Evolutionary conservation across 2,113 vertebrate species (phyloP).

Genomic region (Vombatus ursinus): DNA sequence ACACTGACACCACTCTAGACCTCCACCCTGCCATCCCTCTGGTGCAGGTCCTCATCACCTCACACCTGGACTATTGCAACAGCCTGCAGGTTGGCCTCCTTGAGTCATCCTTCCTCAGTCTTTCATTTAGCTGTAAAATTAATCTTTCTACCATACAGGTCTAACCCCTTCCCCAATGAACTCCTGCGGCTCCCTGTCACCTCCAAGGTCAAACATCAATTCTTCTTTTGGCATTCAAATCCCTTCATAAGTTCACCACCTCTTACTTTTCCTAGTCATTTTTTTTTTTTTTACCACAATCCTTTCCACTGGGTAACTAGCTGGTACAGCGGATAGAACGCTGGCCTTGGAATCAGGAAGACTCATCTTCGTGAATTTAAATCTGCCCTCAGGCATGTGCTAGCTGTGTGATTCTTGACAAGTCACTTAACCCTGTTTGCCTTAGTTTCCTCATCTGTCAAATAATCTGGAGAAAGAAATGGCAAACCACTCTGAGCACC

Average conservation of each 20-base stretch:
- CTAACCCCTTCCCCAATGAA: neutral
- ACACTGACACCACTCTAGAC: neutral
- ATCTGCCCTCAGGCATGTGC: neutral
- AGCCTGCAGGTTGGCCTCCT: neutral
- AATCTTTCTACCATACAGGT: neutral
- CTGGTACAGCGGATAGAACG: too few species aligned
- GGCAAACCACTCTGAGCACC: neutral
- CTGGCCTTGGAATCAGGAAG: too few species aligned
- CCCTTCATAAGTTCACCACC: neutral
- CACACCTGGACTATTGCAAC: neutral
- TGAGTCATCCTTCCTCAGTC: neutral
- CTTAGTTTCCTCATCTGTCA: neutral
- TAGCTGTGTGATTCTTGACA: neutral
- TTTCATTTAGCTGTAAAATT: neutral
- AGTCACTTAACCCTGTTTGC: neutral
- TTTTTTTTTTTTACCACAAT: neutral
- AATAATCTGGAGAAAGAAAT: neutral
- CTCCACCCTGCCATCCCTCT: neutral
- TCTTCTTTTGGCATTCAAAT: neutral
- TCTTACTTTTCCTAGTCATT: neutral
- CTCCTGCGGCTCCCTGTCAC: neutral
- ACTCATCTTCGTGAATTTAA: neutral
- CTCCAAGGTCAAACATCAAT: neutral
- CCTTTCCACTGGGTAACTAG: neutral
- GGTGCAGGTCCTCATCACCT: neutral